Evolutionary conservation across 2,888 invertebrate genomes (phyloP), one percentile per base, ranked within the genome.

Genomic region (Globia sparganii): DNA sequence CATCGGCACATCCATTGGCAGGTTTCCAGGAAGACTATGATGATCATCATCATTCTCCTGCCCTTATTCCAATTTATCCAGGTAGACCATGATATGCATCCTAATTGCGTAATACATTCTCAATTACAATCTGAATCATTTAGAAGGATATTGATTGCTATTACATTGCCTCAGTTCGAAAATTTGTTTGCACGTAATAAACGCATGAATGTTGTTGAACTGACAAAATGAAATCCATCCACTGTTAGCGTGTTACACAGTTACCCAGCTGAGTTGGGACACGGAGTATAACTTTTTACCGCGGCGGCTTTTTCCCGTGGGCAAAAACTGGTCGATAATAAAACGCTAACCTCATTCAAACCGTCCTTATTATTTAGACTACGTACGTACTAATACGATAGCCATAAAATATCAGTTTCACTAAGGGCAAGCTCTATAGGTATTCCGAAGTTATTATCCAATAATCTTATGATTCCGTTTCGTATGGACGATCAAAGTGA

Each of bases 391-490:
- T 75, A 80, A 82, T 81, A 80, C 66, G 69, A 72, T n/a, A 15
- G 61, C 43, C 68, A 70, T 82, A 75, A 85, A 80, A 69, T 85
- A 85, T 85, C 81, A 72, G 72, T 83, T 75, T 61, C 71, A 64
- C 64, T 70, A 61, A 71, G 81, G 81, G 34, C 74, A 65, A 72
- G 40, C 75, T 31, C 46, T 43, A n/a, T 80, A 80, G 81, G 69
- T 74, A 81, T 73, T 58, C 64, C 49, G 18, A 73, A 80, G 74
- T 73, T 79, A 83, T 77, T 68, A 77, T 68, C 71, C 67, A 73
- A 84, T 81, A 84, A 81, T 84, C 68, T 72, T 75, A 84, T 67
- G 80, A 84, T 83, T 84, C 61, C 67, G 58, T 84, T 69, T 79
- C 69, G 53, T 78, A 31, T 46, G 80, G 43, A 1, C 64, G 80